Evolutionary conservation across 2,113 vertebrate genomes (phyloP).

Genomic region (Menura novaehollandiae): DNA sequence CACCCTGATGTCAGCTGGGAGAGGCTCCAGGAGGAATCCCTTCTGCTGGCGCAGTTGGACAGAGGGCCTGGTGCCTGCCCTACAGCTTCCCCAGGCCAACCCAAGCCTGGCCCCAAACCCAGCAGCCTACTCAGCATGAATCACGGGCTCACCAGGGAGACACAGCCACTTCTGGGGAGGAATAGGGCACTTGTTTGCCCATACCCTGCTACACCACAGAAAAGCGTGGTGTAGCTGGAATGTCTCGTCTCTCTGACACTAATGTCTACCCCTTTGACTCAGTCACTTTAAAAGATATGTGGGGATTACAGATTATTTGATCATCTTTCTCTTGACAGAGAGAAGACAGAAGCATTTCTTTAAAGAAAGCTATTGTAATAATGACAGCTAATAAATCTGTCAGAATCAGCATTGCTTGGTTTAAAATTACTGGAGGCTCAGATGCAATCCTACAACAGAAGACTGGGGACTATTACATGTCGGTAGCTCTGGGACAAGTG

Average conservation of each 20-base stretch:
- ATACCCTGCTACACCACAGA: neutral
- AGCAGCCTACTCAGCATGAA: neutral
- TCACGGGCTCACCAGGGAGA: neutral
- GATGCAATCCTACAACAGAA: neutral
- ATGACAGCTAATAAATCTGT: neutral
- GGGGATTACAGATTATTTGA: neutral
- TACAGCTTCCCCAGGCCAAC: fast-evolving
- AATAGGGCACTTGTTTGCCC: neutral
- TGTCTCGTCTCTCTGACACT: neutral
- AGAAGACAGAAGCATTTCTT: neutral
- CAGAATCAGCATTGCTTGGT: neutral
- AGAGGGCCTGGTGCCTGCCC: neutral
- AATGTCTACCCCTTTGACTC: neutral
- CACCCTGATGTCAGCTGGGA: neutral
- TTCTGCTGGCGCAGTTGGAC: neutral
- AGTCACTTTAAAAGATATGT: neutral
- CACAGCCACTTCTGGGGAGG: neutral
- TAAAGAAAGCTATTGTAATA: neutral
- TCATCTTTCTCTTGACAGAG: neutral
- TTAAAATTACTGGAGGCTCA: neutral
- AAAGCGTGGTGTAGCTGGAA: neutral
- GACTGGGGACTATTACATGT: neutral
- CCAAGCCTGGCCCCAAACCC: neutral
- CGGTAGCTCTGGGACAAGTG: neutral
- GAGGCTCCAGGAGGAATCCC: neutral